Conservation (phyloP, 2,888 invertebrate species). For the Tridacna crocea region DNA sequence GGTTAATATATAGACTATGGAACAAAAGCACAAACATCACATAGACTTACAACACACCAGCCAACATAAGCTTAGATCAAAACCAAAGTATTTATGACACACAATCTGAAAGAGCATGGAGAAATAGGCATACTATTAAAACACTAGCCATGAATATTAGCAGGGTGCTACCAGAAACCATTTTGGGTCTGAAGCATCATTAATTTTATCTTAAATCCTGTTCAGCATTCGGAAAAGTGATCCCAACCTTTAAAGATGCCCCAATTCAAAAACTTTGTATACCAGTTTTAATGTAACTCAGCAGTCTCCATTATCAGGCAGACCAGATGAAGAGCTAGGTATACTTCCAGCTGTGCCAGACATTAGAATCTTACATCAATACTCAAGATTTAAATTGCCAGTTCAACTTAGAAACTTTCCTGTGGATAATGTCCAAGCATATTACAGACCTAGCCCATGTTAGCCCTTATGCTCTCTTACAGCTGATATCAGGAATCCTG, state of each 20-base stretch:
- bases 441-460: slow-evolving; percentile 32
- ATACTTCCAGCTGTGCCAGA: not conserved
- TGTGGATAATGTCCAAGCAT: slow-evolving; percentile 44
- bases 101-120: slow-evolving; percentile 33
- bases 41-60: not conserved
- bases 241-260: not conserved
- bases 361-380: slow-evolving; percentile 1
- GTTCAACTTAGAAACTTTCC: slow-evolving; percentile 48
- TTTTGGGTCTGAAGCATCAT: not conserved
- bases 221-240: not conserved
- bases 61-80: slow-evolving; percentile 10
- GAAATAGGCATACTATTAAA: slow-evolving; percentile 22
- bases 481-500: slow-evolving; percentile 30
- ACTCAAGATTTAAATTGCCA: slow-evolving; percentile 39
- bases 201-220: slow-evolving; percentile 32
- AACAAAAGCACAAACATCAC: not conserved
- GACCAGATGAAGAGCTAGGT: not conserved
- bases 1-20: no score
- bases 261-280: not conserved
- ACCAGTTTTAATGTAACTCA: not conserved
- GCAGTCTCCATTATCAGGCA: no score
- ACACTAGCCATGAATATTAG: not conserved
- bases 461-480: slow-evolving; percentile 35
- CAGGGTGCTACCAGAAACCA: not conserved
- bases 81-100: slow-evolving; percentile 35